Percentiles rank a stretch among this genome's conserved stretches.
Conservation (phyloP, 2,888 invertebrate species). For the Ariolimax columbianus region DNA sequence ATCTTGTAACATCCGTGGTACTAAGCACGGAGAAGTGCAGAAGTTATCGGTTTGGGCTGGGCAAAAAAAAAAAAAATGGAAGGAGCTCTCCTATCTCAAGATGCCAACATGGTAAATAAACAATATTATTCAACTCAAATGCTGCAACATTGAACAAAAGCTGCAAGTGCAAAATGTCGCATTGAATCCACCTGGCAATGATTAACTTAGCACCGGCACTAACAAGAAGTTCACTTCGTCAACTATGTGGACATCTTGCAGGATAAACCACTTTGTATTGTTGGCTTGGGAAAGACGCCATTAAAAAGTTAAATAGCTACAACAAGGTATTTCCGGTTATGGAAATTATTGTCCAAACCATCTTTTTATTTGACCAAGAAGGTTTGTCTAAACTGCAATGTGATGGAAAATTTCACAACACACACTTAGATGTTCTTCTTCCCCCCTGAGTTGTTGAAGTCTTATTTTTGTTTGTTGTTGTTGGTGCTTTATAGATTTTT, state of each 20-base stretch:
- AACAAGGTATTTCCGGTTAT: conserved; percentile 18
- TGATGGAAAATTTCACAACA: no score
- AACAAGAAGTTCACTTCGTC: not conserved
- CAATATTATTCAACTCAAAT: not conserved
- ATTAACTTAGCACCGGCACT: not conserved
- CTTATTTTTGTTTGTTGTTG: no score
- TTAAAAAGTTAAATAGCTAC: conserved; percentile 26
- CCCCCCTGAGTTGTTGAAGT: no score
- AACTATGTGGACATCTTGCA: not conserved
- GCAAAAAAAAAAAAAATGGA: not conserved
- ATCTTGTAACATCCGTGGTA: not conserved
- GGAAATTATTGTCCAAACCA: not conserved
- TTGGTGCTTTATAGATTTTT: no score
- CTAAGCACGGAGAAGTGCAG: not conserved
- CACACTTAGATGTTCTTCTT: no score
- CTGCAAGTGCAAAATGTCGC: conserved; percentile 14
- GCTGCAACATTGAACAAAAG: not conserved
- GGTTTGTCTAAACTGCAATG: conserved; percentile 19
- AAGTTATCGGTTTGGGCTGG: not conserved
- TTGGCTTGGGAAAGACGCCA: conserved; percentile 30
- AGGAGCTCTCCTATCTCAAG: conserved; percentile 8
- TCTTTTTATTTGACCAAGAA: not conserved
- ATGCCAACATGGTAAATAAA: not conserved
- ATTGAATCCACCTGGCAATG: not conserved
- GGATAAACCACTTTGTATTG: not conserved